phyloP scores from a whole-genome alignment of 2,797 vertebrate genomes.

The Lepus oiostolus region DNA sequence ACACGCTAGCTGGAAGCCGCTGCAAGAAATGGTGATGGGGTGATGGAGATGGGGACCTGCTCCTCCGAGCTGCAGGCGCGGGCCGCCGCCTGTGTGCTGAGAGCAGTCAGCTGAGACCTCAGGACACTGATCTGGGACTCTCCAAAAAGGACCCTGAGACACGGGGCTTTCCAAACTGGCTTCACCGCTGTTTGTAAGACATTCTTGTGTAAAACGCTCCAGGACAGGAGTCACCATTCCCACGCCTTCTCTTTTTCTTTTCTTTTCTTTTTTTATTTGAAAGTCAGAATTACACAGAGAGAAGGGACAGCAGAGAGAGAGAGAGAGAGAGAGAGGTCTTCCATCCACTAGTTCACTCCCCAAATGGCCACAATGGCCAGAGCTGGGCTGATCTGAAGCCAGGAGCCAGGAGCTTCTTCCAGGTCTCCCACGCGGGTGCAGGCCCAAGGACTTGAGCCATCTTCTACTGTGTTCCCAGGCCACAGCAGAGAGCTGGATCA shows the following conservation, averaged over 20 bases:
- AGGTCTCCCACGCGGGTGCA: too few species aligned
- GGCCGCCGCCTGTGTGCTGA: background rate
- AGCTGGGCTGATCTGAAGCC: too few species aligned
- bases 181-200: background rate
- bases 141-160: background rate
- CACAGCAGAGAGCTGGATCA: too few species aligned
- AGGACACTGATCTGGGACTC: background rate
- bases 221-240: background rate
- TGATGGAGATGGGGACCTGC: background rate
- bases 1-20: background rate
- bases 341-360: too few species aligned
- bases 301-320: too few species aligned
- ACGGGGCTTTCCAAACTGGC: conserved; percentile 11
- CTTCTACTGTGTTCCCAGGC: too few species aligned
- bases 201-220: background rate
- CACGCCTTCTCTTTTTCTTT: background rate
- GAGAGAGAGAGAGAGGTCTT: too few species aligned
- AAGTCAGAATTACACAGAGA: too few species aligned
- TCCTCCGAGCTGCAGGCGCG: background rate
- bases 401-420: too few species aligned
- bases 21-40: background rate
- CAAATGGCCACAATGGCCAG: too few species aligned
- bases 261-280: too few species aligned
- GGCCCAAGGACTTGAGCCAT: too few species aligned
- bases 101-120: background rate